Percentiles rank a stretch among this genome's conserved stretches.
These are phyloP conservation scores for Anticlea derivata DNA, from an alignment of 2,888 invertebrate species.

Conservation along the genomic window DNA sequence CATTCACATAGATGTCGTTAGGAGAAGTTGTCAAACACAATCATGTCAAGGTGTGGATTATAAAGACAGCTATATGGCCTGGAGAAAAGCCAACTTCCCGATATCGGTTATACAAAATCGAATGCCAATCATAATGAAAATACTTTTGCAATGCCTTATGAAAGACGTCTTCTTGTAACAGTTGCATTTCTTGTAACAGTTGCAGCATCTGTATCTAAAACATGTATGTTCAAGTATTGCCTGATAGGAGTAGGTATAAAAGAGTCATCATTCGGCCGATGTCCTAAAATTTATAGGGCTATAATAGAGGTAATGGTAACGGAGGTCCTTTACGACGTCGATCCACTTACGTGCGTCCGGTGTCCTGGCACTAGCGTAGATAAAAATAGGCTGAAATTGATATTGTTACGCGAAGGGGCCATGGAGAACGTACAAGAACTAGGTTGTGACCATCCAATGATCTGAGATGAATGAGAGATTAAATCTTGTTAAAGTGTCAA, in stretches of 20 bases:
- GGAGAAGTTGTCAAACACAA: too few relatives aligned
- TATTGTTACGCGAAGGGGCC: neutral
- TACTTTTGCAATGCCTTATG: neutral
- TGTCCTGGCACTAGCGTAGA: conserved; percentile 25
- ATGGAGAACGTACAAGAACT: neutral
- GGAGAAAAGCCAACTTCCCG: neutral
- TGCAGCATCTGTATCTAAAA: neutral
- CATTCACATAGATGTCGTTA: too few relatives aligned
- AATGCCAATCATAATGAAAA: neutral
- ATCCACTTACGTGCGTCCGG: conserved; percentile 52
- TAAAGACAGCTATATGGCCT: neutral
- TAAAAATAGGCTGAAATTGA: conserved; percentile 11
- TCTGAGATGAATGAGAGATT: too few relatives aligned
- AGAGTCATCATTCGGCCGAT: conserved; percentile 15
- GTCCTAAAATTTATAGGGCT: conserved; percentile 33
- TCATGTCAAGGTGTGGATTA: too few relatives aligned
- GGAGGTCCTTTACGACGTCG: conserved; percentile 40
- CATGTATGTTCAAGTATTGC: neutral
- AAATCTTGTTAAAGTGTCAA: too few relatives aligned
- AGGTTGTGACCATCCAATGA: neutral
- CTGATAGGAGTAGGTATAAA: conserved; percentile 8
- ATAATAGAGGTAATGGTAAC: conserved; percentile 43
- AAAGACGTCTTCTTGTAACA: neutral
- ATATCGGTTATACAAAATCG: neutral
- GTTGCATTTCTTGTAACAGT: neutral